phyloP scores from a whole-genome alignment of 2,113 vertebrate genomes.

The Odocoileus virginianus region DNA sequence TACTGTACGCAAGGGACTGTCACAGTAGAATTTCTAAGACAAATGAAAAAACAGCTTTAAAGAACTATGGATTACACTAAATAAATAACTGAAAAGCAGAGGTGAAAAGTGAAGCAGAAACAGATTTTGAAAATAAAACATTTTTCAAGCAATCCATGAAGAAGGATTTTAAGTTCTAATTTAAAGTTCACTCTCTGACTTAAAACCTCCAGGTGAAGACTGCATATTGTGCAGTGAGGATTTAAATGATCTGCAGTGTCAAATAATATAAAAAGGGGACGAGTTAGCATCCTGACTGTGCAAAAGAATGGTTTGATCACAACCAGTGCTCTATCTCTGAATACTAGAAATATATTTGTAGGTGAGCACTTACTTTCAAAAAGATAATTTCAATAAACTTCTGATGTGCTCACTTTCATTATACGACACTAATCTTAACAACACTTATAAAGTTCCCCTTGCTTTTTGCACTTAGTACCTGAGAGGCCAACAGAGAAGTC shows the following conservation, averaged over 20 bases:
- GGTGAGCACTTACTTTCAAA: not conserved
- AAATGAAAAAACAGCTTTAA: not conserved
- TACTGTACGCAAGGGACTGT: not conserved
- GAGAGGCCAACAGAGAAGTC: slow-evolving; percentile 82
- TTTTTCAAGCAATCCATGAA: not conserved
- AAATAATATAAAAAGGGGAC: not conserved
- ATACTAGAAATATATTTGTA: not conserved
- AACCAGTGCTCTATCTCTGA: not conserved
- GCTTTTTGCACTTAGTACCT: slow-evolving; percentile 77
- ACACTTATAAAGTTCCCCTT: slow-evolving; percentile 20
- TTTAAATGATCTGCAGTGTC: not conserved
- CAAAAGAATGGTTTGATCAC: not conserved
- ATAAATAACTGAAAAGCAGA: not conserved
- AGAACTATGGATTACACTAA: not conserved
- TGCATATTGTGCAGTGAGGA: not conserved
- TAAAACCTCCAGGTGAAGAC: not conserved
- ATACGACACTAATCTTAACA: not conserved
- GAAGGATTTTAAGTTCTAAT: not conserved
- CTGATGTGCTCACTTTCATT: not conserved
- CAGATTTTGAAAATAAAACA: slow-evolving; percentile 15
- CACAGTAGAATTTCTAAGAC: not conserved
- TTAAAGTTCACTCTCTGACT: not conserved
- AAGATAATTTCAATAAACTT: not conserved
- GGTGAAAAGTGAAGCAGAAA: not conserved
- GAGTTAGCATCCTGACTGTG: not conserved